Base-by-base conservation (phyloP, 2,797 vertebrate species). In the Chrosomus eos region DNA sequence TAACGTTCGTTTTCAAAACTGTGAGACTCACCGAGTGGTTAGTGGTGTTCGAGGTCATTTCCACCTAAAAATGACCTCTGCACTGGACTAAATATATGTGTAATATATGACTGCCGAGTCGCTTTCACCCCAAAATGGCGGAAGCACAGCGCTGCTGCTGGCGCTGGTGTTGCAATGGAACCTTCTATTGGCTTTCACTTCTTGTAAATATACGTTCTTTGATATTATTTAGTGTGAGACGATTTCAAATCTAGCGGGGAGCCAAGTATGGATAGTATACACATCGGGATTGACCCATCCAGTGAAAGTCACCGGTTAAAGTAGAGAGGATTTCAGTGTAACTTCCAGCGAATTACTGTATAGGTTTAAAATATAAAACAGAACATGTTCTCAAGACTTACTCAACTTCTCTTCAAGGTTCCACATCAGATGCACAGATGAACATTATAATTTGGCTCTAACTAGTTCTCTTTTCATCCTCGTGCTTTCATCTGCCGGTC, bases 401-500 rank as follows among this genome's bases (percentile, higher is more conserved):
- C 7, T 72, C 53, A 73, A 23, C 31, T 74, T 55, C 60, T 16
- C 31, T 43, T 74, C 58, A 75, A 73, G 71, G 77, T 85, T 72
- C 31, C 64, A 62, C 67, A 28, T 79, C 75, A 84, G 28, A 18
- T 67, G 62, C 21, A 5, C 21, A 43, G 26, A 66, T 48, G 36
- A 79, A 72, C 66, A 36, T 80, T 43, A 67, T 67, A 51, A 68
- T 85, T 81, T 75, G 79, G 31, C 16, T 19, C 64, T 76, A 83
- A 71, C 86, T 82, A 85, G 36, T 78, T 67, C 60, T 68, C 33
- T 81, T 74, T 85, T 85, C 78, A 64, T 64, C 43, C 62, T 19
- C 26, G 14, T 80, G 73, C 45, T 84, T 88, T 88, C 73, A 86
- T 83, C 53, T 66, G 53, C 28, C 60, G 71, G 82, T 66, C 74